Conservation (phyloP, 2,888 invertebrate genomes). For the Hydraecia micacea region DNA sequence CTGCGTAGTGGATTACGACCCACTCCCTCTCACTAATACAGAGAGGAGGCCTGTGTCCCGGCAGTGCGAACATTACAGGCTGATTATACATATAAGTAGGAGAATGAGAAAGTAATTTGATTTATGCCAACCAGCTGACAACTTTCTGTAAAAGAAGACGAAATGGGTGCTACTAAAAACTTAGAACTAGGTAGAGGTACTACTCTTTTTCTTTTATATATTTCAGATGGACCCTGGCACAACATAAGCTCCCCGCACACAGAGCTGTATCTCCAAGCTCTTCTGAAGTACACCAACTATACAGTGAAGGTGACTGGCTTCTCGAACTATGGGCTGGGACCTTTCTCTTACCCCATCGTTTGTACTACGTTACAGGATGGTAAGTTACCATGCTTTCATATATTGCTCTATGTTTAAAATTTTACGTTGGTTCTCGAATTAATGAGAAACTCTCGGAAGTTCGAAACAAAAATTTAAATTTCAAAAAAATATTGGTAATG, state of each 20-base stretch:
- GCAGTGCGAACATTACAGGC: background rate
- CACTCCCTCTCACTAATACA: background rate
- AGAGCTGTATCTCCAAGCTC: constrained; percentile 94
- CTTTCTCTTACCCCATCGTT: constrained; percentile 93
- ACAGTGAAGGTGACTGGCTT: constrained; percentile 95
- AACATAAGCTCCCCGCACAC: constrained; percentile 92
- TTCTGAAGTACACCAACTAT: constrained; percentile 96
- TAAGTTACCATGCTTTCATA: constrained; percentile 76
- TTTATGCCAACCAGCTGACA: too few species aligned
- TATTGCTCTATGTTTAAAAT: background rate
- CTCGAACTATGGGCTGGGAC: constrained; percentile 95
- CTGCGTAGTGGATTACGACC: too few species aligned
- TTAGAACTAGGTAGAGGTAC: background rate
- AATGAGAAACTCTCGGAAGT: background rate
- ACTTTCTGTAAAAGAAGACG: background rate
- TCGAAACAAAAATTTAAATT: too few species aligned
- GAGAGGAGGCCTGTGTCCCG: background rate
- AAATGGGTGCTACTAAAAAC: background rate
- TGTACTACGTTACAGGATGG: constrained; percentile 96
- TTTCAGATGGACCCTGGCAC: constrained; percentile 84
- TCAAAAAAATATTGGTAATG: background rate
- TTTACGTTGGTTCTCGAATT: background rate
- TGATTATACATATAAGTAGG: background rate
- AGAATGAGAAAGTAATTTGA: too few species aligned
- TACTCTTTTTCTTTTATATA: background rate